phyloP scores from a whole-genome alignment of 2,888 invertebrate species.

The Drosophila ezoana region DNA sequence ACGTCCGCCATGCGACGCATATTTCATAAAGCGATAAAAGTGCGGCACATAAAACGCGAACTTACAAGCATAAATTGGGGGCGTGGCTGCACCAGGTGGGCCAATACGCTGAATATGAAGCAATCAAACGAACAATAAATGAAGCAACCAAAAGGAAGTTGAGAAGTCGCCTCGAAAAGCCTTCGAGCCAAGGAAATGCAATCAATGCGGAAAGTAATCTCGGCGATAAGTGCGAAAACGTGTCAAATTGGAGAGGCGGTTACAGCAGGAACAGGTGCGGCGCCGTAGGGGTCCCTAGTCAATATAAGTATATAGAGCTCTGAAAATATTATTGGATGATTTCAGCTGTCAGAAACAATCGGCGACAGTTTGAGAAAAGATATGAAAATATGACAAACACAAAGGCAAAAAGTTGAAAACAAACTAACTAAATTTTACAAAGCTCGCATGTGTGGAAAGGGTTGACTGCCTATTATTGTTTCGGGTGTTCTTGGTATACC shows the following conservation, averaged over 20 bases:
- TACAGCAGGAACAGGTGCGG: neutral
- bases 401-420: slow-evolving; percentile 47
- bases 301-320: slow-evolving; percentile 50
- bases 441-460: neutral
- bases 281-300: slow-evolving; percentile 36
- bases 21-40: slow-evolving; percentile 77
- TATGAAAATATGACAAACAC: slow-evolving; percentile 53
- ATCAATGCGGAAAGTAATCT: slow-evolving; percentile 80
- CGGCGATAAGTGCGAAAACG: slow-evolving; percentile 79
- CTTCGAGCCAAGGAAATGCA: slow-evolving; percentile 54
- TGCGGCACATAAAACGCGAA: slow-evolving; percentile 60
- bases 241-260: slow-evolving; percentile 61
- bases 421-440: slow-evolving; percentile 25
- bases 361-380: slow-evolving; percentile 46
- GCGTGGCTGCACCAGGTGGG: slow-evolving; percentile 30
- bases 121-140: slow-evolving; percentile 76
- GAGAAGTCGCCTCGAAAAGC: slow-evolving; percentile 16
- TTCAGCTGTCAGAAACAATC: slow-evolving; percentile 59
- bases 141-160: slow-evolving; percentile 41
- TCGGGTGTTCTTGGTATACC: neutral
- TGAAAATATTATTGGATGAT: slow-evolving; percentile 30
- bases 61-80: slow-evolving; percentile 64
- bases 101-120: slow-evolving; percentile 64
- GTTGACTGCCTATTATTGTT: neutral
- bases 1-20: slow-evolving; percentile 68